Evolutionary conservation across 2,797 vertebrate species (phyloP).

Genomic region (Avahi laniger): DNA sequence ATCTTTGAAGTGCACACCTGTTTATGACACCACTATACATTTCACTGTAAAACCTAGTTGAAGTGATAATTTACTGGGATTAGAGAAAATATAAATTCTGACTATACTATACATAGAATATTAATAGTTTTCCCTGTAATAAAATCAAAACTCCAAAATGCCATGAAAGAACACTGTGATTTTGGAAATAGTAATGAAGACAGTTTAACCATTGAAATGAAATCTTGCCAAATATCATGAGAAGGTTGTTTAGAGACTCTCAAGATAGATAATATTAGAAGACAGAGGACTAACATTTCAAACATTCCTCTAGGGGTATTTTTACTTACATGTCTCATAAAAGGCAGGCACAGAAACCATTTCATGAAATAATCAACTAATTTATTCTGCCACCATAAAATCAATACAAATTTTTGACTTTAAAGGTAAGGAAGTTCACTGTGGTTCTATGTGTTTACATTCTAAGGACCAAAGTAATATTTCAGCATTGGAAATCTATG

Average conservation of each 20-base stretch:
- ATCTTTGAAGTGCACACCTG: conserved; percentile 30
- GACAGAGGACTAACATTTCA: conserved; percentile 46
- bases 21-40: neutral
- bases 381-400: conserved; percentile 36
- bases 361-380: conserved; percentile 47
- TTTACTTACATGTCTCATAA: conserved; percentile 54
- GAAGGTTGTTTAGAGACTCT: conserved; percentile 48
- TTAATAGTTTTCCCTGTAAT: conserved; percentile 15
- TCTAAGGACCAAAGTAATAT: conserved; percentile 3
- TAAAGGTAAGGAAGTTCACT: neutral
- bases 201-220: conserved; percentile 12
- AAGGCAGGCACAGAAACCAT: neutral
- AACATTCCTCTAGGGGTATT: conserved; percentile 51
- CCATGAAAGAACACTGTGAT: neutral
- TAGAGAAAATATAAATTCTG: neutral
- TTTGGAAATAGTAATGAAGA: conserved; percentile 17
- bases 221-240: conserved; percentile 50
- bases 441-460: neutral
- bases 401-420: conserved; percentile 36
- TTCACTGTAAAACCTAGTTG: neutral
- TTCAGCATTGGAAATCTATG: neutral
- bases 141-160: neutral
- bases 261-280: conserved; percentile 51
- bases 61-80: neutral
- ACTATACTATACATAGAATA: neutral